Percentiles rank a stretch among this genome's conserved stretches.
phyloP scores from a whole-genome alignment of 2,113 vertebrate species.

The Pelecanus crispus region DNA sequence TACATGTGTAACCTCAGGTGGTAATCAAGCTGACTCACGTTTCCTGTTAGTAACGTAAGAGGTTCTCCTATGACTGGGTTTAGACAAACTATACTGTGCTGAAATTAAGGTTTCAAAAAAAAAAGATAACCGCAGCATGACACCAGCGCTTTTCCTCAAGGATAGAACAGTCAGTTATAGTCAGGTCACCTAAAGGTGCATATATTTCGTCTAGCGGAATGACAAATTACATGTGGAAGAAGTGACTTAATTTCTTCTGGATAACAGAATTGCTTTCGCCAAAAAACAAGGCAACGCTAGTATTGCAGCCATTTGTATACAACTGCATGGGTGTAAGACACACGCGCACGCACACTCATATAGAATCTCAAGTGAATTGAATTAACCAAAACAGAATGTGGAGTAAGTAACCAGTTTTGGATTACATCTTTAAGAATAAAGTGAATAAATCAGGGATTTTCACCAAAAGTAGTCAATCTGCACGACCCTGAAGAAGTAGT shows the following conservation, averaged over 20 bases:
- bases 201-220: neutral
- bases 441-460: neutral
- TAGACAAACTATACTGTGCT: neutral
- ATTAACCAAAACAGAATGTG: neutral
- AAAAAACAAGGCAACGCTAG: neutral
- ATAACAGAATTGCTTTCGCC: neutral
- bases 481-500: neutral
- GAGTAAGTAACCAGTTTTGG: neutral
- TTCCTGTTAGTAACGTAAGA: neutral
- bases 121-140: neutral
- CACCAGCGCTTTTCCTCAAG: neutral
- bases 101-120: neutral
- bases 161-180: neutral
- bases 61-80: neutral
- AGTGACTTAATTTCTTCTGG: neutral
- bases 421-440: neutral
- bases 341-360: fast-evolving
- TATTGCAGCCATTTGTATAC: fast-evolving
- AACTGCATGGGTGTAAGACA: too few relatives aligned
- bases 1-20: neutral
- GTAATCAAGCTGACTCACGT: neutral
- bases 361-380: neutral
- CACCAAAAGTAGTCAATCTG: neutral
- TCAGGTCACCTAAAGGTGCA: neutral
- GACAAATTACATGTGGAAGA: neutral